phyloP scores from a whole-genome alignment of 2,797 vertebrate species.

The Atherinosoma microstoma region DNA sequence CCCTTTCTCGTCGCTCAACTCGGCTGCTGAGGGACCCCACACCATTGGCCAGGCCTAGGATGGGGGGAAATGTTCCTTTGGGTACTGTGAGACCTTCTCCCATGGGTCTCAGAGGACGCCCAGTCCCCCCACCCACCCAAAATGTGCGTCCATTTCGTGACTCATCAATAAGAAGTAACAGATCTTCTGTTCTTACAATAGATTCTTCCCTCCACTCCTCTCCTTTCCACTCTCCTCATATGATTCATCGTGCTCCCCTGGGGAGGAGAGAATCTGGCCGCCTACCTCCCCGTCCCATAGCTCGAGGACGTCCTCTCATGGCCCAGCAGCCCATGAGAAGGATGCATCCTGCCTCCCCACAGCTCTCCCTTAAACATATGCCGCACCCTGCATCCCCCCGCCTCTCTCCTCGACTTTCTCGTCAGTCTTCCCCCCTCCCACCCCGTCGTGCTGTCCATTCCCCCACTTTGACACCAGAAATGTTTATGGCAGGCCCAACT shows the following conservation, averaged over 20 bases:
- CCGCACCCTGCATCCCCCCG: conserved; percentile 57
- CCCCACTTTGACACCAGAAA: conserved; percentile 38
- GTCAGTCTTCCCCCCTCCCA: conserved; percentile 56
- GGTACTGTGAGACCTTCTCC: conserved; percentile 83
- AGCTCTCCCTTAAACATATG: conserved; percentile 78
- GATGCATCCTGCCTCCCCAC: conserved; percentile 74
- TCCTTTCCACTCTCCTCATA: conserved; percentile 76
- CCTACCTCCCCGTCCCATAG: conserved; percentile 74
- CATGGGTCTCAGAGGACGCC: conserved; percentile 80
- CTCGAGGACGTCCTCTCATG: conserved; percentile 79
- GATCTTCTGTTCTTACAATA: conserved; percentile 79
- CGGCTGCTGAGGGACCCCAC: conserved; percentile 78
- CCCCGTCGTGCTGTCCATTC: conserved; percentile 42
- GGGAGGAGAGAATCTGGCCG: conserved; percentile 71
- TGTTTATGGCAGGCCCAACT: conserved; percentile 30
- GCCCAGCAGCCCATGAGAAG: conserved; percentile 71
- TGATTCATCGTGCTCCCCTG: conserved; percentile 64
- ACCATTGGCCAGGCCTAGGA: conserved; percentile 67
- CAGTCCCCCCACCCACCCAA: conserved; percentile 82
- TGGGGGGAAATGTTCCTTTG: conserved; percentile 81
- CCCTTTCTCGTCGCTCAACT: conserved; percentile 82
- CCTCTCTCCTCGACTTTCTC: conserved; percentile 73
- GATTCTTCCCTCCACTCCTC: conserved; percentile 74
- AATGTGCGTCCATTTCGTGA: conserved; percentile 82
- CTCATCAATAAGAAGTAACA: conserved; percentile 79